phyloP scores from a whole-genome alignment of 2,888 invertebrate species.

The Drosophila birchii region DNA sequence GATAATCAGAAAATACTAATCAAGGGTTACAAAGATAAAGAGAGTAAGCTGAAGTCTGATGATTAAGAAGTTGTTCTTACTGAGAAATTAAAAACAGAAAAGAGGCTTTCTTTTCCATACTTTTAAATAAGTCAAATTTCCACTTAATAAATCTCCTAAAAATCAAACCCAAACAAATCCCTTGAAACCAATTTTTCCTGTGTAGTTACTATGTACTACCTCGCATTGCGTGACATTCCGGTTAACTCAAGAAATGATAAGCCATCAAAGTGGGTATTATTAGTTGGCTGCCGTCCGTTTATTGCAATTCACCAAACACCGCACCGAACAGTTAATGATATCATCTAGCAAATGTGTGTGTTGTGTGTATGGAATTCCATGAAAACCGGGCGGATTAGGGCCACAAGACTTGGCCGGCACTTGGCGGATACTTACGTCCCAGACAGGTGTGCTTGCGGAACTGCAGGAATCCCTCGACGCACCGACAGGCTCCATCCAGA shows the following conservation, averaged over 20 bases:
- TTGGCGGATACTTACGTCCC: slow-evolving; percentile 90
- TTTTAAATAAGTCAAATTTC: neutral
- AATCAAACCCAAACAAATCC: neutral
- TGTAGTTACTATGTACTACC: slow-evolving; percentile 5
- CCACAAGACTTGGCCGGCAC: slow-evolving; percentile 68
- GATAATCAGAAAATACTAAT: neutral
- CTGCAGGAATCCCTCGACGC: slow-evolving; percentile 93
- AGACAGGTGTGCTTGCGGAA: slow-evolving; percentile 96
- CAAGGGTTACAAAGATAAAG: neutral
- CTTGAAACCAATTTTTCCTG: neutral
- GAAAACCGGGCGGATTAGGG: slow-evolving; percentile 60
- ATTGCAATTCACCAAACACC: slow-evolving; percentile 72
- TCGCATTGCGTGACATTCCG: slow-evolving; percentile 55
- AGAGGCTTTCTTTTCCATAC: neutral
- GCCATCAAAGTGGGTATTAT: slow-evolving; percentile 69
- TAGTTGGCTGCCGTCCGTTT: slow-evolving; percentile 52
- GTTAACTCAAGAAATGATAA: slow-evolving; percentile 55
- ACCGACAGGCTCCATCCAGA: slow-evolving; percentile 92
- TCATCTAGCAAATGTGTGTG: slow-evolving; percentile 28
- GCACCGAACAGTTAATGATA: slow-evolving; percentile 52
- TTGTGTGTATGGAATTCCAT: slow-evolving; percentile 28
- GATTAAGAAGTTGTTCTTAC: too few species aligned
- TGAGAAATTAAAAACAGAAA: neutral
- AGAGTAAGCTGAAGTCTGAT: neutral
- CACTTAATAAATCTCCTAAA: neutral